phyloP scores from a whole-genome alignment of 2,888 invertebrate species.

The Dasysyrphus albostriatus region DNA sequence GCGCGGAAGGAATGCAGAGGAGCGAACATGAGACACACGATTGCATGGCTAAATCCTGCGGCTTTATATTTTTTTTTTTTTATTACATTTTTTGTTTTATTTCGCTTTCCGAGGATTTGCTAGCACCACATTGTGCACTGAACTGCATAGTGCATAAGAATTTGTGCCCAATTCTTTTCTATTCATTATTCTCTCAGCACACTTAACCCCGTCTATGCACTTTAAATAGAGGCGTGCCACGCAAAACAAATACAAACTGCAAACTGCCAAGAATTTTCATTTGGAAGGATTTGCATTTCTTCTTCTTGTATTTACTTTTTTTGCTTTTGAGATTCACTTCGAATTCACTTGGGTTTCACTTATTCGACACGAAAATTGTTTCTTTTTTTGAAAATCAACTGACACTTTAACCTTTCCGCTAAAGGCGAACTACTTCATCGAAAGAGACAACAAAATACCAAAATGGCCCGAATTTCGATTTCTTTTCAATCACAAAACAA shows the following conservation, averaged over 20 bases:
- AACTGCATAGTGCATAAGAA: conserved; percentile 44
- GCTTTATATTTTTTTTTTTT: conserved; percentile 34
- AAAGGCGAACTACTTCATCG: neutral
- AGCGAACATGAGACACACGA: conserved; percentile 38
- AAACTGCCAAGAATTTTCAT: conserved; percentile 36
- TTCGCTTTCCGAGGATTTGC: conserved; percentile 30
- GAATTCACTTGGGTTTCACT: neutral
- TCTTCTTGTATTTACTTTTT: conserved; percentile 1
- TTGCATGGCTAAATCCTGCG: conserved; percentile 62
- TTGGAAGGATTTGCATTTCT: neutral
- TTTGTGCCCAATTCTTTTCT: conserved; percentile 51
- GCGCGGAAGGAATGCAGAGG: conserved; percentile 22
- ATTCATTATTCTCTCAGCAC: conserved; percentile 44
- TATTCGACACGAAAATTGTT: neutral
- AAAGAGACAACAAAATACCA: neutral
- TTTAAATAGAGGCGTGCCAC: conserved; percentile 32
- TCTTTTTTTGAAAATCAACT: conserved; percentile 6
- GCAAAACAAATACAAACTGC: conserved; percentile 50
- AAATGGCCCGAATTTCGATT: neutral
- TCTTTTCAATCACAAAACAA: neutral
- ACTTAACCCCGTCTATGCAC: conserved; percentile 69
- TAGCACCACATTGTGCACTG: conserved; percentile 40
- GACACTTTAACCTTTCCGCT: conserved; percentile 1
- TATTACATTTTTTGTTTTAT: conserved; percentile 7
- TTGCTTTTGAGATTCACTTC: neutral